Evolutionary conservation across 2,113 vertebrate species (phyloP).

Genomic region (Uropsilus gracilis): DNA sequence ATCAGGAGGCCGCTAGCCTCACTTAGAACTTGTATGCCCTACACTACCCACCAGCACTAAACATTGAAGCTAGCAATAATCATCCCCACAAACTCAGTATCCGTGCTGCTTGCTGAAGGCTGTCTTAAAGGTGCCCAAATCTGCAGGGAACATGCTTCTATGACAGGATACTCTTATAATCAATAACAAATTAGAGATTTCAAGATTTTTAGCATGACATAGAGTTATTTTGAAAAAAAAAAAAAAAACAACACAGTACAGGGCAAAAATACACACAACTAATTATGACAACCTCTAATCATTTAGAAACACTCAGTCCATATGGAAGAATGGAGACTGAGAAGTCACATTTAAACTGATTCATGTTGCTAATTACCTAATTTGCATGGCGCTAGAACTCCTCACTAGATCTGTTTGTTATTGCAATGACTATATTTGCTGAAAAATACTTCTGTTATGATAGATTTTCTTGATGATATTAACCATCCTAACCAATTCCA

Average conservation of each 20-base stretch:
- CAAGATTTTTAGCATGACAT: neutral
- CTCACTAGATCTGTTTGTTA: neutral
- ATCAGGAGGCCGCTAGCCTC: neutral
- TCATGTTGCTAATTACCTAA: constrained; percentile 41
- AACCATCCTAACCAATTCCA: neutral
- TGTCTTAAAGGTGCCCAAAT: neutral
- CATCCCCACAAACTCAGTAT: neutral
- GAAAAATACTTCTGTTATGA: constrained; percentile 48
- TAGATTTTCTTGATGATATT: neutral
- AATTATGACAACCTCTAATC: neutral
- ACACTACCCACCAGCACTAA: neutral
- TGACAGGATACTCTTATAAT: neutral
- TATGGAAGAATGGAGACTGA: neutral
- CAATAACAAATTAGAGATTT: constrained; percentile 19
- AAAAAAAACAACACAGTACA: too few species aligned
- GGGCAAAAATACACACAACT: neutral
- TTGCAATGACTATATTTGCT: constrained; percentile 28
- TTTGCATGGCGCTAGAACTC: neutral
- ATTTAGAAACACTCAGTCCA: neutral
- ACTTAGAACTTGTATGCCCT: constrained; percentile 40
- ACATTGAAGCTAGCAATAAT: neutral
- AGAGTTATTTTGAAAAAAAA: neutral
- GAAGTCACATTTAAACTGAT: constrained; percentile 37
- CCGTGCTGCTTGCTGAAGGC: neutral
- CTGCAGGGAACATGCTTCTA: neutral